Percentiles rank a stretch among this genome's conserved stretches.
Conservation (phyloP, 2,888 invertebrate genomes). For the Hydroisotoma schaefferi region DNA sequence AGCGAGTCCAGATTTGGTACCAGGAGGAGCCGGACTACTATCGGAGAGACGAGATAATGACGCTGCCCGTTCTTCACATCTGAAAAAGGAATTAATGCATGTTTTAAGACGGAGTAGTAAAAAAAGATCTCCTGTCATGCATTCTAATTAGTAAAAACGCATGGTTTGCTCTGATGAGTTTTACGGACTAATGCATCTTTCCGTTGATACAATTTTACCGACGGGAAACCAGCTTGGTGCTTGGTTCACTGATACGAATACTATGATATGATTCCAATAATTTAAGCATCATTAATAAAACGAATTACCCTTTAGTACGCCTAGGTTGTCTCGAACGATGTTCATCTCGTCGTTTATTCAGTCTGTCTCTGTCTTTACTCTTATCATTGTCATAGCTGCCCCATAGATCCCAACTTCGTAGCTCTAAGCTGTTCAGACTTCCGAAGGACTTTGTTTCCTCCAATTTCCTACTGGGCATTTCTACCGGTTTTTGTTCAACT, state of each 20-base stretch:
- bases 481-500: slow-evolving; percentile 45
- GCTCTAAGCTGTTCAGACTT: slow-evolving; percentile 47
- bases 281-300: neutral
- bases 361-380: slow-evolving; percentile 46
- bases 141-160: slow-evolving; percentile 4
- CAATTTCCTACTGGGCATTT: slow-evolving; percentile 41
- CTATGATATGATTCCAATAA: neutral
- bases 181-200: neutral
- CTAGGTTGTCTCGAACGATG: slow-evolving; percentile 45
- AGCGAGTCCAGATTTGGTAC: slow-evolving; percentile 61
- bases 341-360: slow-evolving; percentile 42
- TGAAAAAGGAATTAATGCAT: too few relatives aligned
- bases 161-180: neutral
- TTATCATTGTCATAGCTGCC: slow-evolving; percentile 44
- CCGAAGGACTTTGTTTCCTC: slow-evolving; percentile 48
- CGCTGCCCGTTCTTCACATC: slow-evolving; percentile 46
- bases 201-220: neutral
- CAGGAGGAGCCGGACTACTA: slow-evolving; percentile 54
- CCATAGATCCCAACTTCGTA: slow-evolving; percentile 42
- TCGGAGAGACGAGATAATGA: slow-evolving; percentile 49
- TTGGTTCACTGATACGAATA: too few relatives aligned
- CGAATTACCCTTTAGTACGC: slow-evolving; percentile 43
- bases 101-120: neutral
- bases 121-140: slow-evolving; percentile 6
- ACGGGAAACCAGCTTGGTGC: too few relatives aligned